phyloP scores from a whole-genome alignment of 2,888 invertebrate genomes.

The Altica lythri region DNA sequence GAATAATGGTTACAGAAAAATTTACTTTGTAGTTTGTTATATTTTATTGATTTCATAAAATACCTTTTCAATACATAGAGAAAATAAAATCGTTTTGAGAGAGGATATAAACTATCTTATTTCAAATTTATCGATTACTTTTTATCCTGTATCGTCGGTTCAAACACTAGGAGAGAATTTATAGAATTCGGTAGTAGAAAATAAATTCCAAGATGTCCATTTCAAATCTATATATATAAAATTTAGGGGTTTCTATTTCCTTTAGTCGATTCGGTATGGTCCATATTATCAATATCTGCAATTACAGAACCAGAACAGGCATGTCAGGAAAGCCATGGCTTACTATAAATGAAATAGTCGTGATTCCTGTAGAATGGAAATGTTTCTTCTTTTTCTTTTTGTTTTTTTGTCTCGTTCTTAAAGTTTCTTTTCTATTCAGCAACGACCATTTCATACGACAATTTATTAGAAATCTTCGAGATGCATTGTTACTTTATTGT shows the following conservation, averaged over 20 bases:
- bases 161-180: constrained; percentile 4
- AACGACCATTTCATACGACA: constrained; percentile 8
- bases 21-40: too few species aligned
- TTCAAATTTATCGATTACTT: constrained; percentile 1
- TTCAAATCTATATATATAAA: constrained; percentile 35
- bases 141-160: not conserved
- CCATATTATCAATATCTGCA: constrained; percentile 29
- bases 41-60: too few species aligned
- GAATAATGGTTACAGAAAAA: too few species aligned
- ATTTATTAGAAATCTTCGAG: constrained; percentile 7
- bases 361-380: constrained; percentile 21
- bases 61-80: too few species aligned
- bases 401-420: not conserved
- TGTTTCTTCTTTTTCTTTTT: constrained; percentile 13
- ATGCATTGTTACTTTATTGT: constrained; percentile 2
- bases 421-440: constrained; percentile 15
- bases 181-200: constrained; percentile 10
- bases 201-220: constrained; percentile 29
- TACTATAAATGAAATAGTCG: constrained; percentile 25
- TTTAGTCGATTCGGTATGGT: constrained; percentile 26
- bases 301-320: constrained; percentile 21
- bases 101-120: constrained; percentile 3
- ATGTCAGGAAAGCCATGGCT: constrained; percentile 18
- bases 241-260: constrained; percentile 39
- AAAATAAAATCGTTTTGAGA: too few species aligned